A percentile compares a stretch with the other conserved stretches of the same genome.
Conservation (phyloP, 1,140 invertebrate genomes). For the Mylabris phalerata region DNA sequence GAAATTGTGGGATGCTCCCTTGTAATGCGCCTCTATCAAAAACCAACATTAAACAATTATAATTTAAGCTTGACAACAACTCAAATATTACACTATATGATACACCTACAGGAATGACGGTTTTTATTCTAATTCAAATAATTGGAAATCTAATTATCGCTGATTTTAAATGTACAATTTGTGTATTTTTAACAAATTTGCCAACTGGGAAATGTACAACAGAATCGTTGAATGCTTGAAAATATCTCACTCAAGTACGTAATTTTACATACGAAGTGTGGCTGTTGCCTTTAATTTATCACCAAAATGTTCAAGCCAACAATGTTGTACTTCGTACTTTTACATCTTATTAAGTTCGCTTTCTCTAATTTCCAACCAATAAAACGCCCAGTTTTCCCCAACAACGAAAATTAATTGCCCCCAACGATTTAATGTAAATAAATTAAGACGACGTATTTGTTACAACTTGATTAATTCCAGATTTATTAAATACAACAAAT, state of each 20-base stretch:
- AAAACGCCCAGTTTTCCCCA: conserved; percentile 5
- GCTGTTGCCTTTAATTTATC: conserved; percentile 29
- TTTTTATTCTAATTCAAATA: too few relatives aligned
- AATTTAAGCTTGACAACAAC: too few relatives aligned
- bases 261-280: conserved; percentile 33
- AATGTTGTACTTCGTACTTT: conserved; percentile 28
- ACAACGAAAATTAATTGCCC: conserved; percentile 1
- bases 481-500: too few relatives aligned
- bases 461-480: too few relatives aligned
- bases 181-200: background rate
- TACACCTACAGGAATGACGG: too few relatives aligned
- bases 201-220: conserved; percentile 1
- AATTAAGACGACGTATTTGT: too few relatives aligned
- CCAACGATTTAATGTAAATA: too few relatives aligned
- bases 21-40: too few relatives aligned
- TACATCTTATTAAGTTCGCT: conserved; percentile 32
- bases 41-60: too few relatives aligned
- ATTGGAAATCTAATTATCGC: too few relatives aligned
- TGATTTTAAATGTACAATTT: background rate
- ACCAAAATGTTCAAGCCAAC: conserved; percentile 25
- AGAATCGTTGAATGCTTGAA: conserved; percentile 12
- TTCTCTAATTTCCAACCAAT: conserved; percentile 15
- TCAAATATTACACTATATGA: too few relatives aligned
- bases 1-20: too few relatives aligned
- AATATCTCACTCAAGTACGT: conserved; percentile 26